A percentile compares a stretch with the other conserved stretches of the same genome.
Conservation (phyloP, 2,797 vertebrate genomes). For the Eutrigla gurnardus region DNA sequence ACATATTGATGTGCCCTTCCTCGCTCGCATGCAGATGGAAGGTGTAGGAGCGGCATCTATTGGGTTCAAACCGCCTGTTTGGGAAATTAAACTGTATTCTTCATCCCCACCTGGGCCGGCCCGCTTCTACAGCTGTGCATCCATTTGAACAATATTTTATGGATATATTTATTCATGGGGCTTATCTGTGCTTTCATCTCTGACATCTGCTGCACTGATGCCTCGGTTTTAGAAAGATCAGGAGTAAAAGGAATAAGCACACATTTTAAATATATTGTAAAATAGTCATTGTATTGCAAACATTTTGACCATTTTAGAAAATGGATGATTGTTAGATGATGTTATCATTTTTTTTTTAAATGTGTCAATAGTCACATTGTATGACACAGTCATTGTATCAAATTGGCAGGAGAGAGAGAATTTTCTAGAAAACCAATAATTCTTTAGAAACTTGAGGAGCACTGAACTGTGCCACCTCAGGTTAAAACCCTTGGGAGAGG, state of each 20-base stretch:
- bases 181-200: neutral
- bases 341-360: no score
- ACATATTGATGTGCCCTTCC: conserved; percentile 51
- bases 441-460: conserved; percentile 17
- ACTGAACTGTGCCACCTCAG: conserved; percentile 14
- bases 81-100: conserved; percentile 40
- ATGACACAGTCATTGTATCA: no score
- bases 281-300: neutral
- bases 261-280: neutral
- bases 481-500: conserved; percentile 31
- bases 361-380: no score
- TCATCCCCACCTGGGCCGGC: conserved; percentile 25
- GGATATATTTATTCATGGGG: conserved; percentile 25
- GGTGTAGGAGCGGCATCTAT: conserved; percentile 7
- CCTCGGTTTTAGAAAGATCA: conserved; percentile 8
- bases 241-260: neutral
- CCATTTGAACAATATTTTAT: conserved; percentile 9
- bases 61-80: conserved; percentile 34
- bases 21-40: neutral
- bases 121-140: conserved; percentile 33
- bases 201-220: conserved; percentile 5
- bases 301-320: no score
- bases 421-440: no score
- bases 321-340: no score
- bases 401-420: no score